Conservation (phyloP, 2,113 vertebrate species). For the Rhagologus leucostigma region DNA sequence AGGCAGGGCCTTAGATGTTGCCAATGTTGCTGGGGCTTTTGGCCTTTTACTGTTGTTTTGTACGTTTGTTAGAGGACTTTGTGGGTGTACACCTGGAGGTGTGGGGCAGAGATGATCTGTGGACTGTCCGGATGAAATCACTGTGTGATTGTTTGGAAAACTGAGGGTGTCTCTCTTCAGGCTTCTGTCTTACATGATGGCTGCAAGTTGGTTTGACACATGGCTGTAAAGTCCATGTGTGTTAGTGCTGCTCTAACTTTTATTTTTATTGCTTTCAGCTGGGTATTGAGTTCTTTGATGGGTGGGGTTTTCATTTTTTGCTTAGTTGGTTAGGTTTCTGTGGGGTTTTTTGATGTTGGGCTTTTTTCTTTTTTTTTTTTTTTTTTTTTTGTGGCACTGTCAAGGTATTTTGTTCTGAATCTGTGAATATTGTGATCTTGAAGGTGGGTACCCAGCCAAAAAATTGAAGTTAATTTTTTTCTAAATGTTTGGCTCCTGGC, state of each 20-base stretch:
- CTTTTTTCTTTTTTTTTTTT: too few species aligned
- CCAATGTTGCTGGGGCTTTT: neutral
- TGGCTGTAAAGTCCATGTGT: fast-evolving
- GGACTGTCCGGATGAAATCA: neutral
- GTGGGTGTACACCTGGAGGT: neutral
- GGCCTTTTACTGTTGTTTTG: neutral
- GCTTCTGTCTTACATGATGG: neutral
- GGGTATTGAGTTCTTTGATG: neutral
- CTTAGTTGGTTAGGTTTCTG: too few species aligned
- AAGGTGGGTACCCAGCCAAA: neutral
- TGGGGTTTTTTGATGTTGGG: neutral
- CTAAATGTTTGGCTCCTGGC: neutral
- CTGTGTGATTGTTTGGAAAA: neutral
- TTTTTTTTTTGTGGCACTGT: neutral
- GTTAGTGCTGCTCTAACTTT: neutral
- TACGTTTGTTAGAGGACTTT: neutral
- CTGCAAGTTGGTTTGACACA: neutral
- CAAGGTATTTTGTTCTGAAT: neutral
- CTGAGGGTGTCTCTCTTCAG: neutral
- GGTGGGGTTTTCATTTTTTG: neutral
- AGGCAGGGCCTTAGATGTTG: neutral
- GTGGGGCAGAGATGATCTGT: neutral
- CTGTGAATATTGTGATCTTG: neutral
- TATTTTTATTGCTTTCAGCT: neutral
- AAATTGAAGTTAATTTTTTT: neutral